Evolutionary conservation across 2,888 invertebrate species (phyloP).

Genomic region (Siphonodentalium dalli): DNA sequence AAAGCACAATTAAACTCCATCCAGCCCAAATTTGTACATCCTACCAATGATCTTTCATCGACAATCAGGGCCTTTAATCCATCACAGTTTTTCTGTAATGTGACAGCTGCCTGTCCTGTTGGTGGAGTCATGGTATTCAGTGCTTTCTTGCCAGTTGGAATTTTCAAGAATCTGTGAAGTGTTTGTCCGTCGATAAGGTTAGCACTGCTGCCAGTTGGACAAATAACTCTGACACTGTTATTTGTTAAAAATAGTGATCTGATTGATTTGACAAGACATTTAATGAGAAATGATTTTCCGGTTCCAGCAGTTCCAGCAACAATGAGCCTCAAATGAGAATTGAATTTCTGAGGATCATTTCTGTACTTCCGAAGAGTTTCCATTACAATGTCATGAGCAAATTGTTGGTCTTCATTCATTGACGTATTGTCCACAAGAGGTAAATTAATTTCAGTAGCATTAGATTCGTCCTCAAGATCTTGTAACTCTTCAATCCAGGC

Average conservation of each 20-base stretch:
- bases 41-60: neutral
- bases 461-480: neutral
- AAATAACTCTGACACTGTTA: slow-evolving; percentile 29
- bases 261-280: slow-evolving; percentile 29
- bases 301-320: slow-evolving; percentile 32
- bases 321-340: slow-evolving; percentile 25
- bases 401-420: slow-evolving; percentile 29
- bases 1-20: neutral
- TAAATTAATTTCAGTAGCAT: slow-evolving; percentile 5
- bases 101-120: too few species aligned
- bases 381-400: slow-evolving; percentile 31
- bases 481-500: slow-evolving; percentile 4
- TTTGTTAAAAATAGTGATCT: slow-evolving; percentile 17
- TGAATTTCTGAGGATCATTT: slow-evolving; percentile 1
- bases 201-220: slow-evolving; percentile 36
- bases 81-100: too few species aligned
- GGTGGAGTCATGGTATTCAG: too few species aligned
- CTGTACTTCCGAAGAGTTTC: slow-evolving; percentile 14
- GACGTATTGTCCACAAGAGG: slow-evolving; percentile 17
- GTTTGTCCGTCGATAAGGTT: slow-evolving; percentile 32
- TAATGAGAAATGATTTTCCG: slow-evolving; percentile 30
- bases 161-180: slow-evolving; percentile 32
- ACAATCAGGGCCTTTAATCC: too few species aligned
- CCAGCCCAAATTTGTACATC: neutral
- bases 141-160: slow-evolving; percentile 20